Base-by-base conservation (phyloP, 1,140 invertebrate genomes). In the Solen grandis region DNA sequence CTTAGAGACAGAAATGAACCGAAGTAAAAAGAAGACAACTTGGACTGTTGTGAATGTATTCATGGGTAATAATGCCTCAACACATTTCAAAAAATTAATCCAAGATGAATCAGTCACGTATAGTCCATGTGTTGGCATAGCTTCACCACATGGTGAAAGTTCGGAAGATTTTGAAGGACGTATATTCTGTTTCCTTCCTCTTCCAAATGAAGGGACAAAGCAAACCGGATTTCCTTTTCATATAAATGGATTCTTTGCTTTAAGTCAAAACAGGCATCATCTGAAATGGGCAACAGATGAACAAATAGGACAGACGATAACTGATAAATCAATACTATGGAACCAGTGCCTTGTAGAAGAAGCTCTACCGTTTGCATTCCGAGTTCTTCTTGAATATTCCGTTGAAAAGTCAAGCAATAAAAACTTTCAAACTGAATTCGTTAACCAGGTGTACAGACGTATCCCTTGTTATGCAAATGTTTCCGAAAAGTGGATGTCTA, bases 161-260 rank as follows among this genome's bases (percentile, higher is more conserved):
- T 41, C 14, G n/a, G 52, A 66, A 8, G 27, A 27, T 5, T 82
- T 81, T 41, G 60, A 76, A 41, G 90, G 90, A 3, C 89, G 89
- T 41, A 63, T 91, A 1, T 92, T 90, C 75, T 91, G 89, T 68
- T 88, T 90, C 54, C 62, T 92, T 19, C 91, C 91, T 13, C 82
- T 91, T 19, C 89, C 88, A 31, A 70, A 87, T 31, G 72, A 84
- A 52, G 52, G 81, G 25, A 57, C 74, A 50, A 86, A 80, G 59
- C 59, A 83, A n/a, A 88, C 88, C 0, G 90, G 90, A 8, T 83
- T 89, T 25, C 90, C 89, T 4, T 82, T 91, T 10, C 89, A 90
- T 57, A 82, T 91, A 5, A 89, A 89, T 78, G 89, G 89, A 10
- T 89, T 82, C 57, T 90, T 91, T 83, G 86, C 88, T 1, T 65